Evolutionary conservation across 2,113 vertebrate species (phyloP).

Genomic region (Sakesphorus luctuosus): DNA sequence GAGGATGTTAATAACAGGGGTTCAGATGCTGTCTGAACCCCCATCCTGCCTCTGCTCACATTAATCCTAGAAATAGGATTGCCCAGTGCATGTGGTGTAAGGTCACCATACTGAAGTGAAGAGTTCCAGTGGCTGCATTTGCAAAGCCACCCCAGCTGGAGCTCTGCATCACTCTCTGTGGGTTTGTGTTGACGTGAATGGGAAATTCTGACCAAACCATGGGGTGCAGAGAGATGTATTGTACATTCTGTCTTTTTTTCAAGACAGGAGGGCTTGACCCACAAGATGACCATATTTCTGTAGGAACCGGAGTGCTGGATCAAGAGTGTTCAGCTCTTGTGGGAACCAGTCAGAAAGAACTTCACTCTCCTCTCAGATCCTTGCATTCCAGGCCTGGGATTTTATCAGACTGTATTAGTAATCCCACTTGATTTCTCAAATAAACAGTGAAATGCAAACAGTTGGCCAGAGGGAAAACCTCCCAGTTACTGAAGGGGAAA

Average conservation of each 20-base stretch:
- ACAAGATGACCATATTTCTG: not conserved
- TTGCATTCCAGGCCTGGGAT: not conserved
- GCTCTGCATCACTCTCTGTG: not conserved
- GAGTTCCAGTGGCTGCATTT: not conserved
- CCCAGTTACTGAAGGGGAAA: not conserved
- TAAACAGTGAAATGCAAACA: not conserved
- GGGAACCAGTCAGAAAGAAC: not conserved
- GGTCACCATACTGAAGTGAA: rapidly evolving
- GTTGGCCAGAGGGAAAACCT: not conserved
- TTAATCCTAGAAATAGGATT: not conserved
- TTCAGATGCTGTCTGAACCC: not conserved
- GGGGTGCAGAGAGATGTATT: not conserved
- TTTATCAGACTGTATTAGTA: not conserved
- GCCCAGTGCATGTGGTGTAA: rapidly evolving
- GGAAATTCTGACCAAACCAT: not conserved
- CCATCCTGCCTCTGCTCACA: not conserved
- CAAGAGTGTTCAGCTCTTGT: not conserved
- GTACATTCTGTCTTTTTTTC: not conserved
- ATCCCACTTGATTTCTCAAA: not conserved
- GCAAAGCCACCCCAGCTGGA: not conserved
- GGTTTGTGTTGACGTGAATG: not conserved
- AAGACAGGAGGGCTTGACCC: not conserved
- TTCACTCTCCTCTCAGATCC: not conserved
- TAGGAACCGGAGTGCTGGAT: not conserved
- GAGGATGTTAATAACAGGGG: not conserved